Conservation (phyloP, 2,888 invertebrate genomes). For the Phengaris alcon region DNA sequence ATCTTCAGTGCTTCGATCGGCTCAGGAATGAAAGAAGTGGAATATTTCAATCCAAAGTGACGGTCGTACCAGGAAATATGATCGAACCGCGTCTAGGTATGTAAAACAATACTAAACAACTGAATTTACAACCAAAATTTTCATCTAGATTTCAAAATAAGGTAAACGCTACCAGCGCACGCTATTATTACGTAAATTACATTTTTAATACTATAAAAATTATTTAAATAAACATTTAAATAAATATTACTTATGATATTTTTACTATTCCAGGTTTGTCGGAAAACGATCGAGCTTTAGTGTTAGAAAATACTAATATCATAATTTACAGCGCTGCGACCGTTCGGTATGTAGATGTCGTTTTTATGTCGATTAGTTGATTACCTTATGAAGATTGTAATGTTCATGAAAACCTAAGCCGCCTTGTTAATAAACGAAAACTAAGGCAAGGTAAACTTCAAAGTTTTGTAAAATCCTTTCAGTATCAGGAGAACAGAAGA, state of each 20-base stretch:
- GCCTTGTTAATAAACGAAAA: no score
- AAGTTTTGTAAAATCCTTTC: no score
- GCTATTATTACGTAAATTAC: no score
- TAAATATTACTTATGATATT: no score
- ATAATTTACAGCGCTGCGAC: neutral
- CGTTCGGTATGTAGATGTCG: neutral
- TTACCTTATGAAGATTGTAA: neutral
- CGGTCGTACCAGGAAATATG: neutral
- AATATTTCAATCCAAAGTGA: neutral
- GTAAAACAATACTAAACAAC: neutral
- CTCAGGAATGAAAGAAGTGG: neutral
- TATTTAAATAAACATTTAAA: no score
- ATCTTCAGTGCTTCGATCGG: neutral
- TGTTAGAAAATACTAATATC: neutral
- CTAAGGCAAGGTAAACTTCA: no score
- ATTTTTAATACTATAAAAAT: no score
- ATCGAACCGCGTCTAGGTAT: neutral
- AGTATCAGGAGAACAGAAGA: no score
- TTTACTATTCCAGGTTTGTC: neutral
- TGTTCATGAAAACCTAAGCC: neutral
- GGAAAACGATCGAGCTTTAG: neutral
- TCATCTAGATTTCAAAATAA: no score
- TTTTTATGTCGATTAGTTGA: neutral
- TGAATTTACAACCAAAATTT: neutral
- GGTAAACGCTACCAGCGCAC: no score